These are phyloP conservation scores for Xanthia togata DNA, from an alignment of 2,888 invertebrate genomes.

Conservation along the genomic window DNA sequence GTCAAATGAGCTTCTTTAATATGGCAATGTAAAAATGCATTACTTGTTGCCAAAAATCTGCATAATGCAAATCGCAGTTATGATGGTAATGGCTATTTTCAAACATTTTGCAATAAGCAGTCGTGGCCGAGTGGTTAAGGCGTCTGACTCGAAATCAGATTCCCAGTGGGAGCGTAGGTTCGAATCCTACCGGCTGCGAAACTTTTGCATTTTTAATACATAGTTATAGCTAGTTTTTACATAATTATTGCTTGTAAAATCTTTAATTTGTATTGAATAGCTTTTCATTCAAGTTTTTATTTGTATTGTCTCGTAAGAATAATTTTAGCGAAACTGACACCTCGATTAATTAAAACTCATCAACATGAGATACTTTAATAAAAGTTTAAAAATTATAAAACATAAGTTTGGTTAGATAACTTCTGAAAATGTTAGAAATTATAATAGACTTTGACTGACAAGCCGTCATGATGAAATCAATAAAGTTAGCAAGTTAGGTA, in stretches of 20 bases:
- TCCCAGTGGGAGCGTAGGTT: slow-evolving; percentile 97
- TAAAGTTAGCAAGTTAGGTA: slow-evolving; percentile 38
- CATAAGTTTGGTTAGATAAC: slow-evolving; percentile 16
- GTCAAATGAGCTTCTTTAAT: background rate
- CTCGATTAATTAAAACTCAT: slow-evolving; percentile 10
- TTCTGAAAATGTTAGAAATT: slow-evolving; percentile 25
- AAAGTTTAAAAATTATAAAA: slow-evolving; percentile 3
- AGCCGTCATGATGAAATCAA: slow-evolving; percentile 26
- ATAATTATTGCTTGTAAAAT: too few species aligned
- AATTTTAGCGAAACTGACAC: background rate
- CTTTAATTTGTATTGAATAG: too few species aligned
- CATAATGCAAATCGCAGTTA: slow-evolving; percentile 12
- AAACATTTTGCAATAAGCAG: slow-evolving; percentile 84
- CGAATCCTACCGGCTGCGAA: slow-evolving; percentile 96
- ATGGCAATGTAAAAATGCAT: background rate
- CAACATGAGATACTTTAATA: slow-evolving; percentile 8
- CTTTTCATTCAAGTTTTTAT: background rate
- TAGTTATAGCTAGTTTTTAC: background rate
- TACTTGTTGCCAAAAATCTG: slow-evolving; percentile 22
- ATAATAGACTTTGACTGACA: slow-evolving; percentile 34
- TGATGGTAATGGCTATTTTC: slow-evolving; percentile 41
- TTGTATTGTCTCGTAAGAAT: background rate
- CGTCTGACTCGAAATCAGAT: slow-evolving; percentile 97
- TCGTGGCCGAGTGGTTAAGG: slow-evolving; percentile 97
- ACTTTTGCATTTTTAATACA: slow-evolving; percentile 36